Conservation (phyloP, 2,113 vertebrate species). For the Pseudonaja textilis region DNA sequence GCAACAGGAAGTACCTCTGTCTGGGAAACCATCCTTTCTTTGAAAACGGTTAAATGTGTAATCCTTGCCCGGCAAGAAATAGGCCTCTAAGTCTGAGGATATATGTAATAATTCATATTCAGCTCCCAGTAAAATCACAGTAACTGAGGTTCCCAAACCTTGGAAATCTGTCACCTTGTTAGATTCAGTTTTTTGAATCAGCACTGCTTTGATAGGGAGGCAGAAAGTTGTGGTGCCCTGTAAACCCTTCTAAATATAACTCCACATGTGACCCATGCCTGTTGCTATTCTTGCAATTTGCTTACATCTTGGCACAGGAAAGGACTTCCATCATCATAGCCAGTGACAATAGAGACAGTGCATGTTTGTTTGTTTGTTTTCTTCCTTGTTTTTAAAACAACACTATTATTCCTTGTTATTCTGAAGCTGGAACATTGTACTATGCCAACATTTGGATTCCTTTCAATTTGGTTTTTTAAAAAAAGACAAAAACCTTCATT, state of each 20-base stretch:
- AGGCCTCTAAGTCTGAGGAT: background rate
- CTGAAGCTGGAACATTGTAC: background rate
- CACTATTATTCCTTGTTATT: background rate
- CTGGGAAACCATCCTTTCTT: background rate
- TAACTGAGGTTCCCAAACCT: background rate
- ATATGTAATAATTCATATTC: background rate
- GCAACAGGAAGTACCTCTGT: background rate
- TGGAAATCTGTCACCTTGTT: background rate
- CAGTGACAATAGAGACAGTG: background rate
- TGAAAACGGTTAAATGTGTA: background rate
- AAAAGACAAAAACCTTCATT: slow-evolving; percentile 19
- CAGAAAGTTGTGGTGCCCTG: background rate
- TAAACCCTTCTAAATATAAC: background rate
- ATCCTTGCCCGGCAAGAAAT: background rate
- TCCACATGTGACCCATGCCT: background rate
- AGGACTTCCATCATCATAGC: background rate
- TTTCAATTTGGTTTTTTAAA: background rate
- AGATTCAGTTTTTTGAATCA: background rate
- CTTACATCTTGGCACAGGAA: background rate
- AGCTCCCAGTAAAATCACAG: background rate
- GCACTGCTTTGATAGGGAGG: background rate
- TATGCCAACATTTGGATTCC: slow-evolving; percentile 14
- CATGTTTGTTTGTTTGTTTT: background rate
- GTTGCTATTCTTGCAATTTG: background rate
- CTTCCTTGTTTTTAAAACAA: background rate